Base-by-base conservation (phyloP, 2,797 vertebrate species). In the Clarias pachynema region DNA sequence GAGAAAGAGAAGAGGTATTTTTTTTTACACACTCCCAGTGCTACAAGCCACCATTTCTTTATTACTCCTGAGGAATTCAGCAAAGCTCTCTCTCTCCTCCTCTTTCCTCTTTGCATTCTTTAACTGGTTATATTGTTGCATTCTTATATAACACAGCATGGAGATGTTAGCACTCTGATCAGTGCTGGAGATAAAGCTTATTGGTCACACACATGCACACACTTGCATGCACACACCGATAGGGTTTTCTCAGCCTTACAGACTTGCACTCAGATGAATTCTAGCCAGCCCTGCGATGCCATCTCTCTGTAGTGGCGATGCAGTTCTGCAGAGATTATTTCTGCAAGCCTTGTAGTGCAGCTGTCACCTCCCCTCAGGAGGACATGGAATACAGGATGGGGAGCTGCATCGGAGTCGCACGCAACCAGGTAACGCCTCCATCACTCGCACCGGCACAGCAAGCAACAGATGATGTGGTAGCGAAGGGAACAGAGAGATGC, bases 341-440 rank as follows among this genome's bases (percentile, higher is more conserved):
- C 86, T 95, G 95, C 91, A 91, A 93, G 90, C 95, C 95, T 37
- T 96, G 95, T 94, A 96, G 94, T 82, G 92, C 93, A 88, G 91
- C 94, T 87, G 93, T 95, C 92, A 94, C 93, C 87, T 96, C 95
- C 88, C 95, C 95, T 31, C 92, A 95, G 92, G 95, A 96, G 93
- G 95, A 94, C 91, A 96, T 96, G 95, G 95, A 96, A 94, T 96
- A 95, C 93, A 95, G 92, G 94, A 96, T 96, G 95, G 95, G 95
- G 88, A 94, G 92, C 94, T 96, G 95, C 95, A 96, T 95, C 5
- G 91, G 94, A 94, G 94, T 95, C 88, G 84, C 94, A 86, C 93
- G 86, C 87, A 91, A 89, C 87, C 92, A 95, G 95, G 95, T 96
- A 95, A 94, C 88, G 20, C 79, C 24, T 16, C 83, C 87, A 80